phyloP scores from a whole-genome alignment of 2,888 invertebrate genomes.

The Hoplodrina blanda region DNA sequence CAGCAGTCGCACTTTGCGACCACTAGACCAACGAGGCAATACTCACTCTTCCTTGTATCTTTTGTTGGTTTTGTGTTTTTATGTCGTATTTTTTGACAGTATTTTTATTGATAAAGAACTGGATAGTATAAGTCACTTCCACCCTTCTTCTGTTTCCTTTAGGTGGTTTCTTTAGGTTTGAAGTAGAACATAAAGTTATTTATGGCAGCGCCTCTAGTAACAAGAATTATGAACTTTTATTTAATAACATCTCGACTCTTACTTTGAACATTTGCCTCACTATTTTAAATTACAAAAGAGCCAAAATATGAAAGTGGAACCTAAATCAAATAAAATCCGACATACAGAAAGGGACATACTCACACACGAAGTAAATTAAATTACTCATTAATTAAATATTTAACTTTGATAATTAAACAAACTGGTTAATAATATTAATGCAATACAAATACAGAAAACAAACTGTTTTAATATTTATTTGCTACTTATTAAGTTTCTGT shows the following conservation, averaged over 20 bases:
- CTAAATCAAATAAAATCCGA: background rate
- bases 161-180: no score
- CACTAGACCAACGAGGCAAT: background rate
- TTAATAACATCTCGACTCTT: background rate
- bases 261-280: background rate
- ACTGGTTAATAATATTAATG: slow-evolving; percentile 32
- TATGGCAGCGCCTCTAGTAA: no score
- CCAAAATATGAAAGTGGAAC: background rate
- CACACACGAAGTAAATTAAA: background rate
- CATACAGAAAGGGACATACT: background rate
- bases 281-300: background rate
- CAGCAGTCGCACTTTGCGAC: no score
- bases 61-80: no score
- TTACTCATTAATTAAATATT: slow-evolving; percentile 37
- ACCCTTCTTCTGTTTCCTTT: no score
- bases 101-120: no score
- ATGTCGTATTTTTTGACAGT: no score
- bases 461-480: background rate
- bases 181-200: no score
- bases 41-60: no score
- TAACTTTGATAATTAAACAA: slow-evolving; percentile 32
- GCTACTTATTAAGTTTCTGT: no score
- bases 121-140: no score
- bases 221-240: no score
- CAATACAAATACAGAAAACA: slow-evolving; percentile 35